Evolutionary conservation across 2,797 vertebrate species (phyloP), one percentile per base, ranked within the genome.

Genomic region (Sylvilagus floridanus): DNA sequence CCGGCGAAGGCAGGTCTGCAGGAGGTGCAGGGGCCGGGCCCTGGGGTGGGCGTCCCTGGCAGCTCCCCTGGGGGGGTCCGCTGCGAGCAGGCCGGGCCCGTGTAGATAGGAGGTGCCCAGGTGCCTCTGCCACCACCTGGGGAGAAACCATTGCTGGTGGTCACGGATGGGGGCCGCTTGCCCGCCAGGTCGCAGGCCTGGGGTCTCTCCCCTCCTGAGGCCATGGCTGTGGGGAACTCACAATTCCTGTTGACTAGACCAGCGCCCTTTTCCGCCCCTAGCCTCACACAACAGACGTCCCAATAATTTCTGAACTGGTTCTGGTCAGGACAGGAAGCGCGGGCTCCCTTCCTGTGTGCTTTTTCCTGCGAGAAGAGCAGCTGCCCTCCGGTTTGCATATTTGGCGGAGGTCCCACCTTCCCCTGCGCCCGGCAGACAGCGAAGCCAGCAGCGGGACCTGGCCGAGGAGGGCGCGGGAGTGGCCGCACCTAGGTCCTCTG

Each of bases 321-420:
- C 89, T 92, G 96, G 96, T 95, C 73, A 47, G 68, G 63, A 85
- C 97, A 96, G 96, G 96, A 97, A 97, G 86, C 88, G 1, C 35
- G 14, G 60, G 81, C 95, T 97, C 96, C 95, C 93, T 96, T 97
- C 94, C 96, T 96, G 95, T 95, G 86, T 24, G 4, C 79, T 63
- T 95, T 95, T 91, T 95, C 97, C 96, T 96, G 95, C 95, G 73
- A 96, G 91, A 96, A 95, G 88, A 57, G 76, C 3, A 77, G 92
- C 97, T 96, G 96, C 97, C 93, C 96, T 91, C 93, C 17, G 54
- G 54, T 97, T 97, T 97, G 97, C 96, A 97, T 97, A 97, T 92
- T 77, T 95, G 94, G 95, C 50, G 3, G 52, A 42, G 72, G 95
- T 75, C 50, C 96, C 95, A 95, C 95, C 94, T 97, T 94, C n/a